A percentile compares a stretch with the other conserved stretches of the same genome.
These are phyloP conservation scores for Peromyscus eremicus DNA, from an alignment of 2,797 vertebrate species.

Conservation along the genomic window DNA sequence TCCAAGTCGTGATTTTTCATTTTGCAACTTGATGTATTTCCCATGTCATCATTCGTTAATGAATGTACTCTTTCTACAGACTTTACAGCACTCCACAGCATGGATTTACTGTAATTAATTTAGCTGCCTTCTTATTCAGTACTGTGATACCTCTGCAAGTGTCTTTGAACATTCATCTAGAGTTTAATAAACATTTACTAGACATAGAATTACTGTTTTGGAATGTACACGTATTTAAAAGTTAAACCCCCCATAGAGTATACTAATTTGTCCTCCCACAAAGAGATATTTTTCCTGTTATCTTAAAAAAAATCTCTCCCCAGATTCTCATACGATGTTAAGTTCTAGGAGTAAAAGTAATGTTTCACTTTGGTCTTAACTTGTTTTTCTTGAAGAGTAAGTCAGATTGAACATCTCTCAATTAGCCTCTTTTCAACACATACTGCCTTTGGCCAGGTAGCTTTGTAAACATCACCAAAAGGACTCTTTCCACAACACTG, in stretches of 20 bases:
- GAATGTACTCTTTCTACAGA: background rate
- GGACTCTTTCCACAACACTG: background rate
- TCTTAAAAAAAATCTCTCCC: background rate
- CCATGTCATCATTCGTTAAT: background rate
- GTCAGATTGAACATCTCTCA: background rate
- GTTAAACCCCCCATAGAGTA: constrained; percentile 32
- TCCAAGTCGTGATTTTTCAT: background rate
- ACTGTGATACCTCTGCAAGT: constrained; percentile 43
- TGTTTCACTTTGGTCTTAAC: constrained; percentile 44
- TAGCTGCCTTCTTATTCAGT: constrained; percentile 44
- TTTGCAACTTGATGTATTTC: constrained; percentile 58
- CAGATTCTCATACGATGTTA: constrained; percentile 25
- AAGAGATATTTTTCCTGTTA: constrained; percentile 16
- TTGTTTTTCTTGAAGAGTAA: constrained; percentile 16
- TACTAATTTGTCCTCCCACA: constrained; percentile 44
- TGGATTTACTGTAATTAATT: constrained; percentile 61
- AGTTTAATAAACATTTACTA: constrained; percentile 4
- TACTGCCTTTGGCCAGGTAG: background rate
- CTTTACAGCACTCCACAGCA: background rate
- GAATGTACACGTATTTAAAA: constrained; percentile 58
- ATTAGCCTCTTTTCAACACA: background rate
- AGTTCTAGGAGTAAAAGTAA: background rate
- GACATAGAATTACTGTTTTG: constrained; percentile 55
- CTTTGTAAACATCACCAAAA: constrained; percentile 40
- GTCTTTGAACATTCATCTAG: constrained; percentile 15